Conservation (phyloP, 2,113 vertebrate genomes). For the Larimichthys polyactis region DNA sequence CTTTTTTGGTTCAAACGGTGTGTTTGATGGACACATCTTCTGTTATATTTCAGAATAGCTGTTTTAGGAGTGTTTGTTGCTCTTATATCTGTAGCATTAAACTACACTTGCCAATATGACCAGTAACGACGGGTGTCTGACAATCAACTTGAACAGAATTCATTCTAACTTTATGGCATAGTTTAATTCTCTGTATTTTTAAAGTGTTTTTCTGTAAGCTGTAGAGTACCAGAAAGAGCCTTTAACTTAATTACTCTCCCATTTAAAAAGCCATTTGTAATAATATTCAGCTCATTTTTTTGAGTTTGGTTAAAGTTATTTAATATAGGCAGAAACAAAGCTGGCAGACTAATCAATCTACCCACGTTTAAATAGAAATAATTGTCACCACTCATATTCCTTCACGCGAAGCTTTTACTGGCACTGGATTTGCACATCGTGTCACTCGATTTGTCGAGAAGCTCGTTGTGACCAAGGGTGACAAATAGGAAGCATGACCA, state of each 20-base stretch:
- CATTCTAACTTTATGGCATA: too few relatives aligned
- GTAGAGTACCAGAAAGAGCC: neutral
- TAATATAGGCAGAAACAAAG: neutral
- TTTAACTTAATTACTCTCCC: neutral
- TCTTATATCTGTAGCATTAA: neutral
- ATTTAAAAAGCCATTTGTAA: neutral
- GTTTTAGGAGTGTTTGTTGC: neutral
- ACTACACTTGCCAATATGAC: neutral
- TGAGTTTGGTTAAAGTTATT: neutral
- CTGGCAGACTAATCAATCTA: neutral
- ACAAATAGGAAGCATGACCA: conserved; percentile 53
- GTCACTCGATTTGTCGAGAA: conserved; percentile 55
- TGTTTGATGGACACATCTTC: neutral
- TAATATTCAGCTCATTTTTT: neutral
- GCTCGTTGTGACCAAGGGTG: conserved; percentile 35
- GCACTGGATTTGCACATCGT: conserved; percentile 36
- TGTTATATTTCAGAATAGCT: neutral
- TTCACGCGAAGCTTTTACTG: neutral
- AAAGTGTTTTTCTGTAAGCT: neutral
- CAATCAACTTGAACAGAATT: neutral
- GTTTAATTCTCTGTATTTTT: neutral
- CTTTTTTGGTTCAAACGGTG: neutral
- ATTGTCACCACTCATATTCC: neutral
- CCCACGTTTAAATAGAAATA: neutral
- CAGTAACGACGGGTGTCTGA: neutral